Percentiles rank a stretch among this genome's conserved stretches.
phyloP scores from a whole-genome alignment of 1,140 invertebrate genomes.

The Thereuonema tuberculata region DNA sequence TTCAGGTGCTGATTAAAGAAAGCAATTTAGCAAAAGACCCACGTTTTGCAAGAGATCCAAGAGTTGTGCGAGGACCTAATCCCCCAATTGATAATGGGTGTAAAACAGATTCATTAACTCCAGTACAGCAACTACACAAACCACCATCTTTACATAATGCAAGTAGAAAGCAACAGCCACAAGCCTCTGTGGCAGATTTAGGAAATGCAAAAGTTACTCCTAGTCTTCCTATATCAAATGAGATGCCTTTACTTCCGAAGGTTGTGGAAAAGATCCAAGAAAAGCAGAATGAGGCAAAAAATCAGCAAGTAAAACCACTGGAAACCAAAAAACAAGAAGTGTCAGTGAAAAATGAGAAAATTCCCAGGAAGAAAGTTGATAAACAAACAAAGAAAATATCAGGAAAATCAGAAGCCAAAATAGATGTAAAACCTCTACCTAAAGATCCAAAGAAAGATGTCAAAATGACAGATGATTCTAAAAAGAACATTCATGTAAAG shows the following conservation, averaged over 20 bases:
- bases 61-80: neutral
- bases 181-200: neutral
- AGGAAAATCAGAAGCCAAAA: neutral
- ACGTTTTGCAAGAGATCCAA: neutral
- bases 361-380: neutral
- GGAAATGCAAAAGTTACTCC: neutral
- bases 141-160: no score
- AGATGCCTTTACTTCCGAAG: neutral
- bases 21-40: neutral
- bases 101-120: neutral
- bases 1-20: no score
- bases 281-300: neutral
- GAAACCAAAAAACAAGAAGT: neutral
- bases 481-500: no score
- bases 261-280: neutral
- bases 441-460: neutral
- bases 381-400: neutral
- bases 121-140: no score
- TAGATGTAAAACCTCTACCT: neutral
- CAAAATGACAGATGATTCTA: no score
- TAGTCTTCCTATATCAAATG: neutral
- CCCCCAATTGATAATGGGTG: neutral
- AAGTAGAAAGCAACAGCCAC: no score
- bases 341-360: neutral
- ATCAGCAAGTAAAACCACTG: neutral